phyloP scores from a whole-genome alignment of 92 coral and sea anemone species.

The Parazoanthus darwini region DNA sequence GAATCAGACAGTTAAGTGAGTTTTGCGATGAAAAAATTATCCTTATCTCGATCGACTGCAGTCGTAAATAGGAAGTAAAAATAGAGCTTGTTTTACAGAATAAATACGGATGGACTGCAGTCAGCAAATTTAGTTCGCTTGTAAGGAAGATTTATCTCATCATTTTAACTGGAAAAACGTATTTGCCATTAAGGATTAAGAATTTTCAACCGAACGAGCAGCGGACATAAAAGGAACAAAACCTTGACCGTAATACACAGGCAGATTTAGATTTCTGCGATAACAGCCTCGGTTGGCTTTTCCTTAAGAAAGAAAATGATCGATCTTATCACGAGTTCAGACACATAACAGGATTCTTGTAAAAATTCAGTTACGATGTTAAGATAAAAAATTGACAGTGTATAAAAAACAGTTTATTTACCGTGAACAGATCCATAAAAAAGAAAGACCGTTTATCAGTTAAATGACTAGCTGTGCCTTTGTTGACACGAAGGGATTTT shows the following conservation, averaged over 20 bases:
- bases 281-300: slow-evolving; percentile 24
- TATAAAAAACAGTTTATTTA: slow-evolving; percentile 32
- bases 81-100: neutral
- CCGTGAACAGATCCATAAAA: slow-evolving; percentile 17
- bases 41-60: slow-evolving; percentile 10
- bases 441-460: slow-evolving; percentile 12
- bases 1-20: slow-evolving; percentile 2
- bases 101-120: neutral
- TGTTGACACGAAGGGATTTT: neutral
- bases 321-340: slow-evolving; percentile 22
- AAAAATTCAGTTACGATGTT: slow-evolving; percentile 5
- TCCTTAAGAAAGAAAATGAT: neutral
- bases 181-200: neutral
- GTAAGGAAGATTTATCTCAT: neutral
- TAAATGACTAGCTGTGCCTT: slow-evolving; percentile 25
- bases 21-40: slow-evolving; percentile 14
- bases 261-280: slow-evolving; percentile 23
- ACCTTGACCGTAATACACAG: slow-evolving; percentile 14
- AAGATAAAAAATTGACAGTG: slow-evolving; percentile 1
- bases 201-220: slow-evolving; percentile 29
- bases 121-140: slow-evolving; percentile 20
- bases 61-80: slow-evolving; percentile 27
- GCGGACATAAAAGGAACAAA: slow-evolving; percentile 3
- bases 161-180: neutral
- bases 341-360: slow-evolving; percentile 21